phyloP scores from a whole-genome alignment of 2,888 invertebrate species.

The Julus scandinavius region DNA sequence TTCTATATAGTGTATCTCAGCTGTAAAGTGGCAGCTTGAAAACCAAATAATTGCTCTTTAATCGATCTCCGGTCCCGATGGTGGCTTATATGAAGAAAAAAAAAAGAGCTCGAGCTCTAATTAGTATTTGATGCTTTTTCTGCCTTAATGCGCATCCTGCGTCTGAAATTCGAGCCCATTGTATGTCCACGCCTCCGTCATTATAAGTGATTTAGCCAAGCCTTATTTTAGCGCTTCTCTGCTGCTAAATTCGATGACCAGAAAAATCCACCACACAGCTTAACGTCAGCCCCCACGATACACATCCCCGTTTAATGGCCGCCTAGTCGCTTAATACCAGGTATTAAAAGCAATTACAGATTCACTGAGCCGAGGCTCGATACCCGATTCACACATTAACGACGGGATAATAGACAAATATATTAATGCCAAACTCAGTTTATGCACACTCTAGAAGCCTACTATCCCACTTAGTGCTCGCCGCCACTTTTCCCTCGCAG shows the following conservation, averaged over 20 bases:
- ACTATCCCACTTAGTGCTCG: neutral
- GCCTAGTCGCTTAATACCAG: constrained; percentile 25
- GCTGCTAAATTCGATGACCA: neutral
- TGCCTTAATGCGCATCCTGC: neutral
- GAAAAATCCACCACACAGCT: neutral
- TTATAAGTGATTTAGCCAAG: constrained; percentile 16
- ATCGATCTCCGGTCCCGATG: neutral
- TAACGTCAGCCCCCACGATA: neutral
- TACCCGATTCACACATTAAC: constrained; percentile 7
- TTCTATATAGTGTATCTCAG: neutral
- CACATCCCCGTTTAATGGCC: neutral
- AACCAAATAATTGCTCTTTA: constrained; percentile 26
- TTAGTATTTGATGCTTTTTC: neutral
- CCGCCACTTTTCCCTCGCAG: neutral
- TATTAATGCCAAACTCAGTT: neutral
- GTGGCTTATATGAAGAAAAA: neutral
- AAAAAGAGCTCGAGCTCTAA: neutral
- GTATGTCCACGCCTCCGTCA: constrained; percentile 16
- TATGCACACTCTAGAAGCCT: neutral
- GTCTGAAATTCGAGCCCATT: constrained; percentile 27
- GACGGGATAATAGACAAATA: constrained; percentile 6
- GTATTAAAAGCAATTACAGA: constrained; percentile 18
- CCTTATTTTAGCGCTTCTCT: constrained; percentile 16
- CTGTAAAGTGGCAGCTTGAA: neutral
- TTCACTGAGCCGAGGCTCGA: constrained; percentile 5